Conservation (phyloP, 2,888 invertebrate genomes). For the Cerastis rubricosa region DNA sequence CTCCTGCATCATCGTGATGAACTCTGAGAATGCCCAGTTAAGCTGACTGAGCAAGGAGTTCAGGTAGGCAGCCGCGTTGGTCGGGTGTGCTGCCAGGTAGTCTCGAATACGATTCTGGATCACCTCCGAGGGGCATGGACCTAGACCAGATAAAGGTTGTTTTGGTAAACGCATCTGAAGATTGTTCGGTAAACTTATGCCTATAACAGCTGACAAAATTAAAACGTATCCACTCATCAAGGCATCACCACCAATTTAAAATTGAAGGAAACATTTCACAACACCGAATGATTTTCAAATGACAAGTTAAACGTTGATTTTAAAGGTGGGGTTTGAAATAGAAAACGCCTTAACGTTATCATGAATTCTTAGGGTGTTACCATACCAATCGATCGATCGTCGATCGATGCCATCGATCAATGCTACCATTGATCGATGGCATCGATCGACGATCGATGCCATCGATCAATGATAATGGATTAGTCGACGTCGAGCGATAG, state of each 20-base stretch:
- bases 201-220: no score
- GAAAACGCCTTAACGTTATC: background rate
- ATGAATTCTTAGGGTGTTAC: background rate
- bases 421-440: no score
- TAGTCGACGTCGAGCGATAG: no score
- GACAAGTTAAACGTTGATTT: background rate
- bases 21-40: slow-evolving; percentile 97
- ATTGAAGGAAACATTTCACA: background rate
- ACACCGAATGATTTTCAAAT: background rate
- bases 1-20: slow-evolving; percentile 96
- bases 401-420: no score
- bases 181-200: background rate
- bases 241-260: background rate
- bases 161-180: background rate
- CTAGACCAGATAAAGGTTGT: slow-evolving; percentile 78
- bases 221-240: background rate
- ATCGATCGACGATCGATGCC: no score
- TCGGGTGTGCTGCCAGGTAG: slow-evolving; percentile 91
- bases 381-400: no score
- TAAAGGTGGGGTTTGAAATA: background rate
- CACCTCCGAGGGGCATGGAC: slow-evolving; percentile 92
- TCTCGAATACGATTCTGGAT: slow-evolving; percentile 92
- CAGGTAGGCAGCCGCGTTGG: slow-evolving; percentile 92
- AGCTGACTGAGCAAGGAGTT: slow-evolving; percentile 95
- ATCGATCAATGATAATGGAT: no score